Base-by-base conservation (phyloP, 2,888 invertebrate species). In the Eulithis prunata region DNA sequence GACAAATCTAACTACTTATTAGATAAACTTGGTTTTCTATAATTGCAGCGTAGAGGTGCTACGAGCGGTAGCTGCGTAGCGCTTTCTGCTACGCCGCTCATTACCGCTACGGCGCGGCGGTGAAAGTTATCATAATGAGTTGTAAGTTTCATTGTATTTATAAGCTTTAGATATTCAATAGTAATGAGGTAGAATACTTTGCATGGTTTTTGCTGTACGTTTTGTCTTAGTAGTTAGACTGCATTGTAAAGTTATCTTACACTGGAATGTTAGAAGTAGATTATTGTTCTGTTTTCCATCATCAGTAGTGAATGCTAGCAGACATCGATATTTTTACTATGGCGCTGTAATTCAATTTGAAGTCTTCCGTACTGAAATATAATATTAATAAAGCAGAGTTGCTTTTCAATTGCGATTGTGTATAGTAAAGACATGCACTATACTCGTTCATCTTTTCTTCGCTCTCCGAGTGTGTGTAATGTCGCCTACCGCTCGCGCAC, bases 391-490 rank as follows among this genome's bases (percentile, higher is more conserved):
- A 46, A 57, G 52, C 63, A 71, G 65, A 60, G 67, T 61, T 60
- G 59, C 49, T 54, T 45, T 56, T 64, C 62, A 55, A 53, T 62
- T 55, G 56, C 58, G 62, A 63, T 59, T 67, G 58, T 47, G 11
- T 58, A 49, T 54, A 70, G 68, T 65, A 57, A 66, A 59, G 59
- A 74, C 79, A 76, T 73, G 69, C 74, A 73, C 73, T 73, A 74
- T 79, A 68, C 79, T 86, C 84, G 84, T 89, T 87, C 86, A 80
- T 90, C 89, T 91, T 88, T 84, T 86, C 84, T 75, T 85, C 89
- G 85, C 89, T 82, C 82, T 70, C 67, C 64, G 68, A 73, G 74
- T 76, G 74, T 76, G 75, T 73, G 74, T 76, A 71, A 74, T 86
- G 89, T 88, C 87, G 84, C 84, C 80, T 78, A 72, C 82, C 83